Evolutionary conservation across 2,797 vertebrate genomes (phyloP).

Genomic region (Telmatherina bonti): DNA sequence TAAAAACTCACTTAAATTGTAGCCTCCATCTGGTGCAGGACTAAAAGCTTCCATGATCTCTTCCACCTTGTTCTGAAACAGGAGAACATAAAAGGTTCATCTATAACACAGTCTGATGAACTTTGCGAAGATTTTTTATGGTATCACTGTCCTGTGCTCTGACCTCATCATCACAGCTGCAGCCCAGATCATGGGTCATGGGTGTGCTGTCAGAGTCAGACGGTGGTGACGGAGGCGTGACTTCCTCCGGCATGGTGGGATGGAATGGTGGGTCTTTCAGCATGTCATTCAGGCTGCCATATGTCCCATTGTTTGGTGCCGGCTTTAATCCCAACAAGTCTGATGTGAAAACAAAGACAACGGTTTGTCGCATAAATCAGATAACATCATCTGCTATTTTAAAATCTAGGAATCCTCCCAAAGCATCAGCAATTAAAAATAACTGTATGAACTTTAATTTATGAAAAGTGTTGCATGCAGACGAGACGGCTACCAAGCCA

Average conservation of each 20-base stretch:
- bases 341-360: conserved; percentile 52
- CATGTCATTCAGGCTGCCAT: conserved; percentile 93
- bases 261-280: conserved; percentile 84
- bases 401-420: not conserved
- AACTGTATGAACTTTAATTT: not conserved
- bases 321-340: conserved; percentile 93
- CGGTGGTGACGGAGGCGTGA: conserved; percentile 82
- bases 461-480: no score
- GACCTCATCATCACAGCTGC: conserved; percentile 95
- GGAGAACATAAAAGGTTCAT: not conserved
- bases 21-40: conserved; percentile 79
- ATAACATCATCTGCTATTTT: not conserved
- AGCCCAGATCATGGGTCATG: conserved; percentile 86
- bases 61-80: conserved; percentile 93
- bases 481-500: not conserved
- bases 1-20: conserved; percentile 61
- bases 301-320: conserved; percentile 95
- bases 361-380: not conserved
- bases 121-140: not conserved
- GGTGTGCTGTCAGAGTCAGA: conserved; percentile 59
- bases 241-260: conserved; percentile 89
- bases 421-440: not conserved
- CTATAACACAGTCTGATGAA: not conserved
- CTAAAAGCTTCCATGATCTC: conserved; percentile 84
- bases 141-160: not conserved